These are phyloP conservation scores for Ramphastos sulfuratus DNA, from an alignment of 2,113 vertebrate genomes.

Conservation along the genomic window DNA sequence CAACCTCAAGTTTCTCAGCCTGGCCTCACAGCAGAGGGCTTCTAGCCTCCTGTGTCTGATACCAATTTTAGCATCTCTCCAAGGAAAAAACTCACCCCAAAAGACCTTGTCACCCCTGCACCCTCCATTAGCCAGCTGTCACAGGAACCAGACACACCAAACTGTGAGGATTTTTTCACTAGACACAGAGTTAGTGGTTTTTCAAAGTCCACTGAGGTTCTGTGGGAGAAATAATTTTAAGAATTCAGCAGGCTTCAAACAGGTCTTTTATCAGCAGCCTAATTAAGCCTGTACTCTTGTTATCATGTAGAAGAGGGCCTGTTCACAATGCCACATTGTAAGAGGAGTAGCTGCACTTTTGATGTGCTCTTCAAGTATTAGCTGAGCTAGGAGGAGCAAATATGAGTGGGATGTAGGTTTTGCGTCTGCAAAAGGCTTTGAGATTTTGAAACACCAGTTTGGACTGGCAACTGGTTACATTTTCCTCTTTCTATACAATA, in stretches of 20 bases:
- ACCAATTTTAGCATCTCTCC: not conserved
- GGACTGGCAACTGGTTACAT: accelerated
- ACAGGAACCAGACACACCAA: not conserved
- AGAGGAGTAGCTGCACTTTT: not conserved
- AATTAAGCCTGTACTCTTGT: not conserved
- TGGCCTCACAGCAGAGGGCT: no score
- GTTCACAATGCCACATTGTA: not conserved
- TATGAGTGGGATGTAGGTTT: not conserved
- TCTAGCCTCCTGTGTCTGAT: not conserved
- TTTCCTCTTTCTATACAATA: not conserved
- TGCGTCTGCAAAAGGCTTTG: not conserved
- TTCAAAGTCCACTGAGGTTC: not conserved
- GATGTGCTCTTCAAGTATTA: not conserved
- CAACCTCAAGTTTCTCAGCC: no score
- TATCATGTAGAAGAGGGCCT: not conserved
- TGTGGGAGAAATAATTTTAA: not conserved
- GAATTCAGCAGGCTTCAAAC: not conserved
- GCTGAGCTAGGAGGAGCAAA: not conserved
- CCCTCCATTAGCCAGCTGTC: not conserved
- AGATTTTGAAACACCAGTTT: not conserved
- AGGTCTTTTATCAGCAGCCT: not conserved
- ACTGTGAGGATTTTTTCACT: accelerated
- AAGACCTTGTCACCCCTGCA: accelerated
- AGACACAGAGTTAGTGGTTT: not conserved
- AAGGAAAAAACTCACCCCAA: not conserved